Evolutionary conservation across 2,113 vertebrate species (phyloP), one percentile per base, ranked within the genome.

Genomic region (Dasyprocta punctata): DNA sequence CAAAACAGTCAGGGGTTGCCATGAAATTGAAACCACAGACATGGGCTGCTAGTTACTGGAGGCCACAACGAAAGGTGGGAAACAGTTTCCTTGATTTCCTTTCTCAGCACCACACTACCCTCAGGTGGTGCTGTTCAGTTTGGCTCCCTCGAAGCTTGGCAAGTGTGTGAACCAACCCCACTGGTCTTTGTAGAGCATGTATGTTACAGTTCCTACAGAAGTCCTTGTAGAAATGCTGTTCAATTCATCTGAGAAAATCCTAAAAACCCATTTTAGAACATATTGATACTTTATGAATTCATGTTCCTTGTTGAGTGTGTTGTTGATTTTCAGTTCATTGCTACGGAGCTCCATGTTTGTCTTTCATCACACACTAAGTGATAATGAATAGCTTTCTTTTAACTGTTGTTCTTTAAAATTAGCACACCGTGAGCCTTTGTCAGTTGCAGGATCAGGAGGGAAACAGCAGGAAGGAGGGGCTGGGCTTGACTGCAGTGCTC

Each of bases 131-230:
- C 19, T 20, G 2, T 12, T 65, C 87, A 41, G 24, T 36, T 41
- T 10, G 3, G 49, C 36, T 36, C 56, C 38, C 12, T 92, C 3
- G 7, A 41, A 41, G 49, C 7, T 19, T 4, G 8, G 41, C 38
- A 19, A 22, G 36, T 33, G 61, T 69, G 1, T 1, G 30, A 61
- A 28, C 7, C 8, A n/a, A 0, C 4, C 0, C 17, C 7, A 0
- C n/a, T 4, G 10, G 10, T 33, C 2, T 36, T 38, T 61, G 71
- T 16, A 33, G 71, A 2, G 17, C 36, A 1, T 41, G 12, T 1
- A 12, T 58, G n/a, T 65, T 86, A 26, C 36, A 67, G 13, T 80
- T 1, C 13, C 49, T 85, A 38, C 28, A 13, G 24, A 80, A 80
- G 24, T 63, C 1, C 10, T 60, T 85, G 52, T 52, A 20, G 28